Evolutionary conservation across 2,888 invertebrate genomes (phyloP), one percentile per base, ranked within the genome.

Genomic region (Diadegma fenestrale): DNA sequence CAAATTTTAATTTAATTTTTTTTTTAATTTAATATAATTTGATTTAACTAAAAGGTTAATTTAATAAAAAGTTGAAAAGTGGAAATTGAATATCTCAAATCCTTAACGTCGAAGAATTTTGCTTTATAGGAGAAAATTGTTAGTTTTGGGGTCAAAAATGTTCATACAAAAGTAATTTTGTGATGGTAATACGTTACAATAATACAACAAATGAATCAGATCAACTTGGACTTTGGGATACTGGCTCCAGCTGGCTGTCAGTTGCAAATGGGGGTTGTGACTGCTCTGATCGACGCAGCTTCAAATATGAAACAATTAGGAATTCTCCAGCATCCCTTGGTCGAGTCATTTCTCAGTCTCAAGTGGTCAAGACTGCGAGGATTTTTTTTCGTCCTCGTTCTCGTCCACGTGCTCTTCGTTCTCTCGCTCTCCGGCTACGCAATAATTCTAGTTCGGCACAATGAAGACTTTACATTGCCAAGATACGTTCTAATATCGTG

Each of bases 321-420:
- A 81, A 90, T 95, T 61, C 88, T 95, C 61, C 94, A 94, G 84
- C 95, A 95, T 90, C 95, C 95, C 0, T 89, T 95, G 26, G 91
- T 95, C 80, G 94, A 95, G 88, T 91, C 94, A 12, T 95, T 94
- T 87, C 92, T 95, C 45, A 92, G 92, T 41, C 89, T 95, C 37
- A 95, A 95, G 90, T 95, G 95, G 95, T 88, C 93, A n/a, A 94
- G 93, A 87, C 93, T 95, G 26, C 91, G 94, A 63, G 91, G 92
- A 64, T 94, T 95, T 86, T 95, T 95, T 88, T 94, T 94, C 78
- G 86, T 94, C 30, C 91, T 95, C 69, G 92, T 94, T 10, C 85
- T 90, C 26, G 89, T 93, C 26, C 94, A 95, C 80, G 88, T 93
- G 2, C 85, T 93, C 12, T 94, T 94, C 86, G 94, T 94, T 26